Percentiles rank a stretch among this genome's conserved stretches.
These are phyloP conservation scores for Sthenelais limicola DNA, from an alignment of 2,888 invertebrate species.

Conservation along the genomic window DNA sequence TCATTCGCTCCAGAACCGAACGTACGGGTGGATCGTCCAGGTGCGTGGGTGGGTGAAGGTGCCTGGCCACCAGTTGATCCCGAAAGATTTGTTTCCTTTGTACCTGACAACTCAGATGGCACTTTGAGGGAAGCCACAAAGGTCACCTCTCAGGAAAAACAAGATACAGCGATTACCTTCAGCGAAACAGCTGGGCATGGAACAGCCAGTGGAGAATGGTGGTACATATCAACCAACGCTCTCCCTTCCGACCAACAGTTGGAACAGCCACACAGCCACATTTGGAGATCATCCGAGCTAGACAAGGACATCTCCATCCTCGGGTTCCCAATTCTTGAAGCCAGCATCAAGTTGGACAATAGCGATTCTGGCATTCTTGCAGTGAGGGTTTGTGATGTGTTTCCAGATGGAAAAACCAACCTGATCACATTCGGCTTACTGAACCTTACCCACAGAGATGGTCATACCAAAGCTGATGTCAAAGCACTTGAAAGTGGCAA, in stretches of 20 bases:
- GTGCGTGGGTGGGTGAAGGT: slow-evolving; percentile 18
- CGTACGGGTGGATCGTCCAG: background rate
- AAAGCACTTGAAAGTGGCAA: slow-evolving; percentile 27
- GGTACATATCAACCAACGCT: slow-evolving; percentile 8
- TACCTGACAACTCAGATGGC: slow-evolving; percentile 2
- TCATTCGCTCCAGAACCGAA: slow-evolving; percentile 1
- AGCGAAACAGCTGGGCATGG: background rate
- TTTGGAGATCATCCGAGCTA: slow-evolving; percentile 30
- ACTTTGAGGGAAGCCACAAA: background rate
- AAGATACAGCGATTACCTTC: background rate
- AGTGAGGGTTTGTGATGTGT: slow-evolving; percentile 41
- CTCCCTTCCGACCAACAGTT: slow-evolving; percentile 29
- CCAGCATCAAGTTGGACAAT: background rate
- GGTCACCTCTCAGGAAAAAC: background rate
- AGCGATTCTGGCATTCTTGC: slow-evolving; percentile 7
- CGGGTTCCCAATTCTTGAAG: slow-evolving; percentile 14
- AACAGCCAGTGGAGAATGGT: slow-evolving; percentile 26
- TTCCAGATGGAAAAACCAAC: slow-evolving; percentile 27
- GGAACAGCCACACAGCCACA: slow-evolving; percentile 8
- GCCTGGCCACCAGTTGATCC: slow-evolving; percentile 13
- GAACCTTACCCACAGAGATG: slow-evolving; percentile 39
- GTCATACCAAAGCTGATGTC: slow-evolving; percentile 26
- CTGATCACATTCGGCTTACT: slow-evolving; percentile 39
- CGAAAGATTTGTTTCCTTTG: slow-evolving; percentile 1
- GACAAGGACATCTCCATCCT: slow-evolving; percentile 19